Conservation (phyloP, 2,888 invertebrate genomes). For the Salpingus planirostris region DNA sequence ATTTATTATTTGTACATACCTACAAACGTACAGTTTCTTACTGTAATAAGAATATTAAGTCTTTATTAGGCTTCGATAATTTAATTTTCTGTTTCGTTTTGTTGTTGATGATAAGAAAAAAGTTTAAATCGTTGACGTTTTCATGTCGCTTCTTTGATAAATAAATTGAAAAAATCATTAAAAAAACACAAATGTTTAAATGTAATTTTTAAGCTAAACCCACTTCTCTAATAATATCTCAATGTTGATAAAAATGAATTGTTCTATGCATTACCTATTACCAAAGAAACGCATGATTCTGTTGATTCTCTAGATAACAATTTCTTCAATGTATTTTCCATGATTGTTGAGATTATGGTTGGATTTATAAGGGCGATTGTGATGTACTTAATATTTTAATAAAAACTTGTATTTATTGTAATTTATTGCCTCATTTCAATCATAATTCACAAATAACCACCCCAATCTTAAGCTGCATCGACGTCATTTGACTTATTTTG, state of each 20-base stretch:
- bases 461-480: constrained; percentile 1
- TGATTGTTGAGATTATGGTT: constrained; percentile 10
- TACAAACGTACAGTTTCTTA: no score
- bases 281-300: constrained; percentile 1
- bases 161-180: no score
- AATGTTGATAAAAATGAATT: constrained; percentile 11
- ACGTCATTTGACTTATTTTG: no score
- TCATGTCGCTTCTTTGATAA: no score
- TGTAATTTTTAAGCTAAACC: constrained; percentile 13
- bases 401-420: constrained; percentile 35
- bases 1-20: constrained; percentile 27
- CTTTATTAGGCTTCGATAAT: no score
- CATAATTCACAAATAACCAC: constrained; percentile 2
- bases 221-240: constrained; percentile 16
- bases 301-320: constrained; percentile 9
- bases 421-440: constrained; percentile 28
- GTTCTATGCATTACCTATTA: no score
- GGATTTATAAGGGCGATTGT: constrained; percentile 27
- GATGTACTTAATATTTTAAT: constrained; percentile 43
- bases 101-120: constrained; percentile 17
- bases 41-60: no score
- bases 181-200: no score
- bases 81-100: no score
- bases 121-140: constrained; percentile 12
- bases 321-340: constrained; percentile 13